Base-by-base conservation (phyloP, 2,113 vertebrate genomes). In the Pseudolaguvia tuberculata region DNA sequence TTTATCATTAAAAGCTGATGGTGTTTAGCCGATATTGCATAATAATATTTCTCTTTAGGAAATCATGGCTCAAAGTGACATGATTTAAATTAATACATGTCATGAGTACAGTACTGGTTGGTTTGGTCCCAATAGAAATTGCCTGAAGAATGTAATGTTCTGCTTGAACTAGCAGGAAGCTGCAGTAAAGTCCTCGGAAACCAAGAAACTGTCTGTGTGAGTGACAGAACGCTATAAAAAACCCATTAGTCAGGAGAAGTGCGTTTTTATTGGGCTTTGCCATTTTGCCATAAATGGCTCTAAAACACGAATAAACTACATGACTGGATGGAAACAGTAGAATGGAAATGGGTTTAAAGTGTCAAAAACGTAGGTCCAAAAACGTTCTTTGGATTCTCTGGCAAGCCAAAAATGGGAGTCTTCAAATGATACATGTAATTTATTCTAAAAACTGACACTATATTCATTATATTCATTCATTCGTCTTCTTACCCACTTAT, bases 141-240 rank as follows among this genome's bases (percentile, higher is more conserved):
- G 80, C 74, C 73, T 73, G 73, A 31, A 82, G 80, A 82, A 73
- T 77, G 59, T 79, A 77, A 82, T 79, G 80, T 82, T 82, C 77
- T 79, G 80, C 80, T 79, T 74, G 73, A 82, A 66, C 80, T 79
- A 69, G 42, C 77, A 74, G 80, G 62, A 56, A 77, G 57, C 69
- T 73, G 77, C 70, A 68, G 80, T 63, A 57, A 69, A 76, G 51
- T 50, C 69, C 68, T 69, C 51, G 39, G 70, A 76, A 73, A 81
- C 72, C 56, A 63, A 76, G 77, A 68, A 76, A 68, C 48, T 45
- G 62, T 62, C 69, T 51, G 51, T 65, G 73, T 79, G 80, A 82
- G 47, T 77, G 77, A 82, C 77, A 81, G 77, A 74, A 59, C 70
- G 77, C 80, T 77, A 82, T 82, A 73, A 67, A 65, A 79, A 77